Percentiles rank a stretch among this genome's conserved stretches.
Evolutionary conservation across 2,888 invertebrate species (phyloP).

Genomic region (Vanessa cardui): DNA sequence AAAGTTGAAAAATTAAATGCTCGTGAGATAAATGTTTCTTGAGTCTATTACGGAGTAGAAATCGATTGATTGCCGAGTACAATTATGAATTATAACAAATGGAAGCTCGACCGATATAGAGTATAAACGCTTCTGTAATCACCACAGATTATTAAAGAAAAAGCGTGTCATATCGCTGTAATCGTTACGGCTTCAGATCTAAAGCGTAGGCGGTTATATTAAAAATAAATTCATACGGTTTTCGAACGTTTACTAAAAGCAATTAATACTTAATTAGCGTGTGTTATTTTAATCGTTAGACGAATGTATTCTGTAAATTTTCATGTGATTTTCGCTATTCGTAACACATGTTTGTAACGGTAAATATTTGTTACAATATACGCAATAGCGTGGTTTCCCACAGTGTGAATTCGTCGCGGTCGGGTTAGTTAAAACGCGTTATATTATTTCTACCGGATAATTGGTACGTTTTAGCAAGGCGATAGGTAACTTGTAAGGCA

Average conservation of each 20-base stretch:
- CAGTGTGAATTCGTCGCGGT: conserved; percentile 61
- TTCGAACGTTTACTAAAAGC: neutral
- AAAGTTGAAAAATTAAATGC: conserved; percentile 24
- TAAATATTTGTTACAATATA: conserved; percentile 59
- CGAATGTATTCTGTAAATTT: conserved; percentile 32
- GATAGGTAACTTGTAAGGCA: conserved; percentile 25
- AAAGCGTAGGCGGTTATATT: conserved; percentile 5
- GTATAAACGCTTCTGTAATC: conserved; percentile 70
- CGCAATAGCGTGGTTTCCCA: conserved; percentile 63
- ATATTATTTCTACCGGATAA: conserved; percentile 41
- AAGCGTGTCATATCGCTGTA: conserved; percentile 66
- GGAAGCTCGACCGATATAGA: conserved; percentile 59
- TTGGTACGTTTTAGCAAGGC: conserved; percentile 29
- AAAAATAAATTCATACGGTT: neutral
- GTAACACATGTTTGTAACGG: conserved; percentile 55
- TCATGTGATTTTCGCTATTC: conserved; percentile 55
- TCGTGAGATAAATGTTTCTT: conserved; percentile 35
- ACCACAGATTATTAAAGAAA: conserved; percentile 67
- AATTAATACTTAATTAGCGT: conserved; percentile 13
- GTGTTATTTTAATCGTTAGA: neutral
- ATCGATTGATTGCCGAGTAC: conserved; percentile 43
- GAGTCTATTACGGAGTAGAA: conserved; percentile 28
- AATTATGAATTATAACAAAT: conserved; percentile 56
- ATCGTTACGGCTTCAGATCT: conserved; percentile 41
- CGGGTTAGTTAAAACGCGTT: conserved; percentile 36